These are phyloP conservation scores for Coregonus ussuriensis DNA, from an alignment of 2,797 vertebrate species.

Conservation along the genomic window DNA sequence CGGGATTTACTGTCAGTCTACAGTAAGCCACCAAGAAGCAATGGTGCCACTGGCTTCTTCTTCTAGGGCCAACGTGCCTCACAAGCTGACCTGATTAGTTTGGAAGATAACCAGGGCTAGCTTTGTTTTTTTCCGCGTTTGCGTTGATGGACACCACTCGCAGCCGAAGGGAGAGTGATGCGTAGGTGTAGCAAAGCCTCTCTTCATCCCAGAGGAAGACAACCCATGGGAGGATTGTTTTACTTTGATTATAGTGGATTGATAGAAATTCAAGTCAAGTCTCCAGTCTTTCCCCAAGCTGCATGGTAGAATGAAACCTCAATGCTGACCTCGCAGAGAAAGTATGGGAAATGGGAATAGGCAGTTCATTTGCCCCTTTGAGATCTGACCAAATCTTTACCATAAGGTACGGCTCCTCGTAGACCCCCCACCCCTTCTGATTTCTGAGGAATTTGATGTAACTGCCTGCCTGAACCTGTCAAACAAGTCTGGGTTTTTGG, in stretches of 20 bases:
- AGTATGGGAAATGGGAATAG: conserved; percentile 89
- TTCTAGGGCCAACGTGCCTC: conserved; percentile 21
- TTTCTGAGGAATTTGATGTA: no score
- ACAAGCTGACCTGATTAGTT: conserved; percentile 1
- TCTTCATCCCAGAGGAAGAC: conserved; percentile 30
- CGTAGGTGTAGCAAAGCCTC: conserved; percentile 20
- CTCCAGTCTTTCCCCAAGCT: not conserved
- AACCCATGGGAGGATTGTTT: conserved; percentile 27
- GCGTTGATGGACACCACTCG: conserved; percentile 2
- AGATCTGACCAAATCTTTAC: conserved; percentile 85
- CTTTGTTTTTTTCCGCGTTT: not conserved
- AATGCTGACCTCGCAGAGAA: conserved; percentile 52
- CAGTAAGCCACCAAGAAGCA: conserved; percentile 39
- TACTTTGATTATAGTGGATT: conserved; percentile 13
- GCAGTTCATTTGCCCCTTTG: conserved; percentile 83
- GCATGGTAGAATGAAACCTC: conserved; percentile 42
- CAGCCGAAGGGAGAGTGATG: conserved; percentile 19
- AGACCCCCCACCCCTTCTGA: not conserved
- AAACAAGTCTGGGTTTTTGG: no score
- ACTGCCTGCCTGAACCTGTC: no score
- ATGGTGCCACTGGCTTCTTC: conserved; percentile 21
- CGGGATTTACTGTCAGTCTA: conserved; percentile 57
- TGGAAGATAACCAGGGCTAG: conserved; percentile 26
- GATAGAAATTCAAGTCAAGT: not conserved
- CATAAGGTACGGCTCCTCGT: conserved; percentile 78